Evolutionary conservation across 2,113 vertebrate genomes (phyloP).

Genomic region (Cebus imitator): DNA sequence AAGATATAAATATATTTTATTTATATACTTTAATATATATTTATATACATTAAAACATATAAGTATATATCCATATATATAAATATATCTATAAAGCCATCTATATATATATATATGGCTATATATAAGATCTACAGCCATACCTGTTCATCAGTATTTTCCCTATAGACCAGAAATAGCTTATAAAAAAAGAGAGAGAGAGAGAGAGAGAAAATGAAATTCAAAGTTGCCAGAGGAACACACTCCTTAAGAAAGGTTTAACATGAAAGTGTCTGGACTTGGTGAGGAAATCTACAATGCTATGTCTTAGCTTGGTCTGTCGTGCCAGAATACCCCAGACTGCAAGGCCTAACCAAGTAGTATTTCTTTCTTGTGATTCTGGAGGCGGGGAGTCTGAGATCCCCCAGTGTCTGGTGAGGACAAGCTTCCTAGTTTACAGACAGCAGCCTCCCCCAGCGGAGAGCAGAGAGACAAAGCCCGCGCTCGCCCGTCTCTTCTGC

Average conservation of each 20-base stretch:
- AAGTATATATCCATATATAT: too few relatives aligned
- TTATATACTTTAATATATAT: too few relatives aligned
- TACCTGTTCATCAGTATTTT: not conserved
- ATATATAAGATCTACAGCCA: too few relatives aligned
- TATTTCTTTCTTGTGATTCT: not conserved
- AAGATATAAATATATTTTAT: too few relatives aligned
- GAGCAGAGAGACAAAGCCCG: not conserved
- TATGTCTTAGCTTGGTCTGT: not conserved
- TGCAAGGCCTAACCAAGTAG: not conserved
- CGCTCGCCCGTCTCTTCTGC: rapidly evolving
- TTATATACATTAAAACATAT: too few relatives aligned
- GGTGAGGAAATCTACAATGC: not conserved
- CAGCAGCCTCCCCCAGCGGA: not conserved
- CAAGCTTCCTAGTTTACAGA: not conserved
- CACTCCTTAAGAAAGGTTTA: not conserved
- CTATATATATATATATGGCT: too few relatives aligned
- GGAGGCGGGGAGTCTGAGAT: not conserved
- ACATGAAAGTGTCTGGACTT: not conserved
- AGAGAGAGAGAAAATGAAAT: not conserved
- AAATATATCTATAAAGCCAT: too few relatives aligned
- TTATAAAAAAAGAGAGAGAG: not conserved
- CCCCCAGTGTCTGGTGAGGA: not conserved
- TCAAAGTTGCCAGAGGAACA: not conserved
- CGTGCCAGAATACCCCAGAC: not conserved
- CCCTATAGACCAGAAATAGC: not conserved